Base-by-base conservation (phyloP, 1,140 invertebrate genomes). In the Dinoponera quadriceps region DNA sequence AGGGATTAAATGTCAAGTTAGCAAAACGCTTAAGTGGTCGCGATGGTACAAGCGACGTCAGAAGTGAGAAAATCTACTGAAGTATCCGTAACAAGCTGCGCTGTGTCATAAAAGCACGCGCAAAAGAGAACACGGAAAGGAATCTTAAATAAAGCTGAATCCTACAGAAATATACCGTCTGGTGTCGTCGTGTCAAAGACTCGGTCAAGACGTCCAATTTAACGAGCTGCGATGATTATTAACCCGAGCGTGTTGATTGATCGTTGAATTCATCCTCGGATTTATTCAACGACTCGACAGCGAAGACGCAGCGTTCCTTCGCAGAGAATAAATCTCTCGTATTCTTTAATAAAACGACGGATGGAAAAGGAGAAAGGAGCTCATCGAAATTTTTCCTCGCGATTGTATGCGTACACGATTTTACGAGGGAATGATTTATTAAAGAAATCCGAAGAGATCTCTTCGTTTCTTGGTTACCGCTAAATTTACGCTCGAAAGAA, bases 1-100 rank as follows among this genome's bases (percentile, higher is more conserved):
- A 38, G 49, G 48, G n/a, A 62, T 74, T 11, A 75, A 75, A 75
- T 44, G 18, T 27, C 44, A 38, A 75, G 59, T 75, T 75, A 75
- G 60, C 49, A 75, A 59, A 63, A 44, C 29, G 13, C 44, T 63
- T 65, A 65, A 65, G n/a, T 20, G 5, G n/a, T 2, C 7, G 49
- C 16, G 44, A 74, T 49, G 14, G 49, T 33, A 63, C 18, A 75
- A 62, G 25, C 63, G 27, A 69, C 29, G 33, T 78, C 33, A 69
- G 18, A 78, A 22, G 13, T 29, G 60, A 77, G 60, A 57, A 29
- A 68, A 57, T 55, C 29, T 57, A 66, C 16, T 38, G 22, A 78
- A 55, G 55, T 78, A 78, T 55, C 33, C 9, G 22, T 16, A 18
- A 55, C 51, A 54, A 78, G 25, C 29, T 44, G 14, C 49, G 18